Evolutionary conservation across 2,113 vertebrate species (phyloP).

Genomic region (Abramis brama): DNA sequence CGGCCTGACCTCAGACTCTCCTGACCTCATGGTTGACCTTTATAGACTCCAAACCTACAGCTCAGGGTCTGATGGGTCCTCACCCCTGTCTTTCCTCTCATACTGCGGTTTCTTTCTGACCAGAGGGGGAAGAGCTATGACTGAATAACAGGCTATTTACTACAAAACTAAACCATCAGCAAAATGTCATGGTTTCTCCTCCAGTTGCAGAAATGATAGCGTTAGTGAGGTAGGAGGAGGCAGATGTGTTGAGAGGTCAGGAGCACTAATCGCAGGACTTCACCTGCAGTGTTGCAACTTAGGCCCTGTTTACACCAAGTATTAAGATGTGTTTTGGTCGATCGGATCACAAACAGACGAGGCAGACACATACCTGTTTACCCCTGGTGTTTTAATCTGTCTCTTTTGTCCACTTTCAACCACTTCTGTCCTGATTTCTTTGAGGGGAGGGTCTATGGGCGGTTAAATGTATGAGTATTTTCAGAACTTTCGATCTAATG

Average conservation of each 20-base stretch:
- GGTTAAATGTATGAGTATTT: too few relatives aligned
- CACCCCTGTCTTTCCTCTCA: constrained; percentile 10
- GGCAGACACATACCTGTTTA: too few relatives aligned
- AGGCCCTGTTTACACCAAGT: too few relatives aligned
- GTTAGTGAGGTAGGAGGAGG: not conserved
- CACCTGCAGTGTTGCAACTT: not conserved
- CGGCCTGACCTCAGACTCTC: constrained; percentile 38
- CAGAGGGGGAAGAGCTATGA: constrained; percentile 14
- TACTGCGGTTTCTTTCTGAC: not conserved
- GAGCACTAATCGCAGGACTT: not conserved
- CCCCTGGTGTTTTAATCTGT: too few relatives aligned
- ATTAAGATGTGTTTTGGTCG: too few relatives aligned
- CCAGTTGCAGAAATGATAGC: not conserved
- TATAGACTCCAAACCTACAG: not conserved
- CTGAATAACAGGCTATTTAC: not conserved
- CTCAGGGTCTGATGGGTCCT: not conserved
- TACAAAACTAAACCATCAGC: not conserved
- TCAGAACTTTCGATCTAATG: too few relatives aligned
- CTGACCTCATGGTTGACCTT: constrained; percentile 41
- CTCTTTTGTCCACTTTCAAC: too few relatives aligned
- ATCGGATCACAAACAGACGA: too few relatives aligned
- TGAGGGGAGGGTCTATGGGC: too few relatives aligned
- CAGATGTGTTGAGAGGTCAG: not conserved
- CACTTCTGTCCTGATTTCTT: too few relatives aligned
- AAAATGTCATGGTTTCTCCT: not conserved